phyloP scores from a whole-genome alignment of 2,113 vertebrate species.

The Syrmaticus mikado region DNA sequence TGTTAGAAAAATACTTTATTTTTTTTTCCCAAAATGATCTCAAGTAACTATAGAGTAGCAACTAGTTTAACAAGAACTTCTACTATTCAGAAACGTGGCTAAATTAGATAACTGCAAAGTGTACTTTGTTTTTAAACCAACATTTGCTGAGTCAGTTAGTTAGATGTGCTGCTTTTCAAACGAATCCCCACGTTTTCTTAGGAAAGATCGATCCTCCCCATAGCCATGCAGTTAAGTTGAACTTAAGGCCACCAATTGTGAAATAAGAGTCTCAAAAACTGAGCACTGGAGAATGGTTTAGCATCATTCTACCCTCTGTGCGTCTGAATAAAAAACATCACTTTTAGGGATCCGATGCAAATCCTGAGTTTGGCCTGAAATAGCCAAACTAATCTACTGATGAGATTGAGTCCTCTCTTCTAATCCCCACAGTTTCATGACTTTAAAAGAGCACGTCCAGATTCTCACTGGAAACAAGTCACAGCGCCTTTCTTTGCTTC shows the following conservation, averaged over 20 bases:
- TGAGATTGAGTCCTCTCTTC: too few species aligned
- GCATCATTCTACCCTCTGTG: background rate
- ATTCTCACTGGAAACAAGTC: background rate
- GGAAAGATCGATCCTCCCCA: background rate
- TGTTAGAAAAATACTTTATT: constrained; percentile 77
- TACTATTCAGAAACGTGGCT: constrained; percentile 16
- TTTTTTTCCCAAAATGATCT: constrained; percentile 46
- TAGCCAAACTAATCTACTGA: background rate
- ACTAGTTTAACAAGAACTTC: constrained; percentile 32
- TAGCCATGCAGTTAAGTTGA: background rate
- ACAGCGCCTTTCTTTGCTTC: background rate
- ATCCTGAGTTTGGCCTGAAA: background rate
- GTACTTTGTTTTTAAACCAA: background rate
- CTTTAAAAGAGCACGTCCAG: background rate
- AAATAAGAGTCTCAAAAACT: constrained; percentile 2
- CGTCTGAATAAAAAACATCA: background rate
- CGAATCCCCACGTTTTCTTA: background rate
- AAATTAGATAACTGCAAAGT: constrained; percentile 44
- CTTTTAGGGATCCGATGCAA: background rate
- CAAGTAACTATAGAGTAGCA: constrained; percentile 45
- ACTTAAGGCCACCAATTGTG: constrained; percentile 58
- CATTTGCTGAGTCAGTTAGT: background rate
- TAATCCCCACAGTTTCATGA: background rate
- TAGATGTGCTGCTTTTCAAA: constrained; percentile 20
- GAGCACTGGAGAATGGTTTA: background rate